A percentile compares a stretch with the other conserved stretches of the same genome.
These are phyloP conservation scores for Hedya salicella DNA, from an alignment of 2,888 invertebrate species.

Conservation along the genomic window DNA sequence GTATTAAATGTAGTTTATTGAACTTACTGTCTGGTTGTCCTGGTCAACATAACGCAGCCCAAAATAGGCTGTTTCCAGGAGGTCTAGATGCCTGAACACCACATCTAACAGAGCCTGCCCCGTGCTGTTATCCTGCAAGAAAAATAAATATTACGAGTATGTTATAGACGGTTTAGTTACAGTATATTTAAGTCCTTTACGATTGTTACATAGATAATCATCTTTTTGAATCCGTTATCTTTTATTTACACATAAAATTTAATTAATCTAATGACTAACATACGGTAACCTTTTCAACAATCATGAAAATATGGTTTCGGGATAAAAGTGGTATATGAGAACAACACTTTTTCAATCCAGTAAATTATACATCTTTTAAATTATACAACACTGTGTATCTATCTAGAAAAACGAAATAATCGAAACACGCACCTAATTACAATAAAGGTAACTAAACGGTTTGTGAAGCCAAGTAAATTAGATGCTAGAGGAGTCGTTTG, in stretches of 20 bases:
- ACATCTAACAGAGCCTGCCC: conserved; percentile 96
- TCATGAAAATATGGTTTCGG: too few relatives aligned
- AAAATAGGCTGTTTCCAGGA: conserved; percentile 98
- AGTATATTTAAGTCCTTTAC: not conserved
- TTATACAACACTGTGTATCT: too few relatives aligned
- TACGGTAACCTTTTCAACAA: too few relatives aligned
- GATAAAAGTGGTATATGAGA: too few relatives aligned
- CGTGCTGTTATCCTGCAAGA: conserved; percentile 93
- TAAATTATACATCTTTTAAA: too few relatives aligned
- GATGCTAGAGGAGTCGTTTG: conserved; percentile 46
- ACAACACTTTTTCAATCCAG: too few relatives aligned
- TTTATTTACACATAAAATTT: too few relatives aligned
- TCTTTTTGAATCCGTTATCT: too few relatives aligned
- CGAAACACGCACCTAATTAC: not conserved
- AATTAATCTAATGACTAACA: too few relatives aligned
- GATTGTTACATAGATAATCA: not conserved
- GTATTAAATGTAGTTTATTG: conserved; percentile 22
- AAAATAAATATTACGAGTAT: not conserved
- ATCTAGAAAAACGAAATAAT: not conserved
- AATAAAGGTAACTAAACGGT: conserved; percentile 15
- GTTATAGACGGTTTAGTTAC: not conserved
- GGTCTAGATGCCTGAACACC: conserved; percentile 96
- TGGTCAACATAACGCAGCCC: conserved; percentile 96
- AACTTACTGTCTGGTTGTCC: conserved; percentile 96
- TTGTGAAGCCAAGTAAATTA: conserved; percentile 45